Percentiles rank a stretch among this genome's conserved stretches.
Conservation (phyloP, 2,113 vertebrate genomes). For the Tyrannus savana region DNA sequence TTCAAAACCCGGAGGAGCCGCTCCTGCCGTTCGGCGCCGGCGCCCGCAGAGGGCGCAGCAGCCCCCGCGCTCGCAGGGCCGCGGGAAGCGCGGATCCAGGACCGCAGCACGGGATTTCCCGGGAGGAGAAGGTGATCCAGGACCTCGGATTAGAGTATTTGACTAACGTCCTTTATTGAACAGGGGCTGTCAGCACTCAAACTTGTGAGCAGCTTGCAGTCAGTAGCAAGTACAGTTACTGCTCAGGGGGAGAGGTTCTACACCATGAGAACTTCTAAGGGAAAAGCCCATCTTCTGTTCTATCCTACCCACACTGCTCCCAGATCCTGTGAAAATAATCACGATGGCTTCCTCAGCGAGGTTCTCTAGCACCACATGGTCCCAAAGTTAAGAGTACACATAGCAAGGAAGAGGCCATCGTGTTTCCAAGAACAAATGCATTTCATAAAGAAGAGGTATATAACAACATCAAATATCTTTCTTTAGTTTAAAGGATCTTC, state of each 20-base stretch:
- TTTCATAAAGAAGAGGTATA: not conserved
- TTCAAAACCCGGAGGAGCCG: rapidly evolving
- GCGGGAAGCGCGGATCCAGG: not conserved
- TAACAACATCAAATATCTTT: not conserved
- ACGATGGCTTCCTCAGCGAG: rapidly evolving
- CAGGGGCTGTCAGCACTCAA: not conserved
- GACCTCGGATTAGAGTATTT: rapidly evolving
- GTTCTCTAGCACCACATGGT: not conserved
- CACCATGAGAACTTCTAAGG: too few relatives aligned
- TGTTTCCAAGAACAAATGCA: not conserved
- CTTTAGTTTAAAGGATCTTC: not conserved
- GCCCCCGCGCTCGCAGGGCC: not conserved
- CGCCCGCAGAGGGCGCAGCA: conserved; percentile 42
- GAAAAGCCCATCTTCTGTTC: not conserved
- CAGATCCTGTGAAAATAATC: not conserved
- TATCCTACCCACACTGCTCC: not conserved
- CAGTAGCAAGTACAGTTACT: not conserved
- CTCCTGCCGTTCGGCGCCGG: not conserved
- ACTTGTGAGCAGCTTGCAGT: not conserved
- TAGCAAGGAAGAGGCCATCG: not conserved
- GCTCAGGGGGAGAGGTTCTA: rapidly evolving
- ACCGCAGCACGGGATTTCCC: not conserved
- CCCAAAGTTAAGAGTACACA: not conserved
- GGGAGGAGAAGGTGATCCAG: rapidly evolving
- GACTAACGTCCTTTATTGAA: rapidly evolving